These are phyloP conservation scores for Burhinus bistriatus DNA, from an alignment of 2,113 vertebrate genomes.

Conservation along the genomic window DNA sequence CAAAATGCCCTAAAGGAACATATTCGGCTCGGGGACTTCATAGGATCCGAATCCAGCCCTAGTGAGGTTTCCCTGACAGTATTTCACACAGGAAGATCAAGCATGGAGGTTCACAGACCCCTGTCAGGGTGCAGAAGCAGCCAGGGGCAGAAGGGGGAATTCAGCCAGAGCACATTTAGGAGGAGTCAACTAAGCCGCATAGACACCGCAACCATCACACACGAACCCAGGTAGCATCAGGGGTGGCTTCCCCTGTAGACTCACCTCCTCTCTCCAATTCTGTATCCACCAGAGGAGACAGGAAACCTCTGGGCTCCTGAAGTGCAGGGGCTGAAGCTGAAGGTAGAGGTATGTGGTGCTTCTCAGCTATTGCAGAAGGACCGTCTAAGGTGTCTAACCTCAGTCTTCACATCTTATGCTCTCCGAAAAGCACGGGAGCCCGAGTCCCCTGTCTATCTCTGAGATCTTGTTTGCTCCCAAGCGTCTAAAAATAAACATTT, in stretches of 20 bases:
- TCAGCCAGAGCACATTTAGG: neutral
- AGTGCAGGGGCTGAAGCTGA: neutral
- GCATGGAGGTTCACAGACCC: neutral
- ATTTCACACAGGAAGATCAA: fast-evolving
- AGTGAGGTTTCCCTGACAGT: too few relatives aligned
- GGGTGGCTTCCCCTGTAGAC: neutral
- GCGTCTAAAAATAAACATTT: neutral
- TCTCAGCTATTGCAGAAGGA: neutral
- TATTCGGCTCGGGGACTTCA: fast-evolving
- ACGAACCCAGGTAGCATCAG: neutral
- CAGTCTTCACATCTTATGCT: neutral
- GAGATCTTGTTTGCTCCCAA: neutral
- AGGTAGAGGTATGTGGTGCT: neutral
- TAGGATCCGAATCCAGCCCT: neutral
- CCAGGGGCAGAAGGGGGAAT: neutral
- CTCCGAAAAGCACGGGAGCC: neutral
- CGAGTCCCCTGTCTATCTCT: neutral
- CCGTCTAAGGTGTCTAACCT: neutral
- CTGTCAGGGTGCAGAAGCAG: neutral
- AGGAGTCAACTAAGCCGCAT: neutral
- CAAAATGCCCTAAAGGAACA: neutral
- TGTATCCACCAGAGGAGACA: neutral
- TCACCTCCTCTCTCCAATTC: neutral
- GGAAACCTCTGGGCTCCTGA: neutral
- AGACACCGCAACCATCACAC: neutral